Percentiles rank a stretch among this genome's conserved stretches.
These are phyloP conservation scores for Cacatua alba DNA, from an alignment of 2,113 vertebrate genomes.

Conservation along the genomic window DNA sequence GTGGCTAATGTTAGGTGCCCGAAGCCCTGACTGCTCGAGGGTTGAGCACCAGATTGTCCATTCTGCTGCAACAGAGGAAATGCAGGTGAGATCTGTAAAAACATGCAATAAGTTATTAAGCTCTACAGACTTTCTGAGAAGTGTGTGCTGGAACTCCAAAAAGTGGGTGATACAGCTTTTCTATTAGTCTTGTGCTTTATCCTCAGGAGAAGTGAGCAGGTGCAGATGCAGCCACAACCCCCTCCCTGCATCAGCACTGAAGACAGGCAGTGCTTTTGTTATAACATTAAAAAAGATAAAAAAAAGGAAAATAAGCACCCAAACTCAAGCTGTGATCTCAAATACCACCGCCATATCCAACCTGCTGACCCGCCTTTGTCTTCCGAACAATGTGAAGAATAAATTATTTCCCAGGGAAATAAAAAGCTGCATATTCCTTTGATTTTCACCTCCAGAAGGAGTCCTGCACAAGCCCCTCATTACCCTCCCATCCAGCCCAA, in stretches of 20 bases:
- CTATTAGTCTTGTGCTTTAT: background rate
- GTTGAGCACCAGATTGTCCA: background rate
- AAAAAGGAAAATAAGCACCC: background rate
- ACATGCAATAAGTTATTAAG: background rate
- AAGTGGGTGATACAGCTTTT: background rate
- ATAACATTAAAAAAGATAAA: background rate
- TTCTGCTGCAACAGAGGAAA: background rate
- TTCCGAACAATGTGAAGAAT: background rate
- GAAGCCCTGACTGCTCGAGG: accelerated
- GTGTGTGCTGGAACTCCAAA: background rate
- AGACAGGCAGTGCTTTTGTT: background rate
- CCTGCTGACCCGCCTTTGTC: background rate
- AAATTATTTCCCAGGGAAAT: background rate
- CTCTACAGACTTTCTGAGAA: background rate
- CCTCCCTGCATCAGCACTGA: background rate
- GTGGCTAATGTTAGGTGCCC: background rate
- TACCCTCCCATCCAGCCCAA: background rate
- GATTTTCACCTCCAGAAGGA: background rate
- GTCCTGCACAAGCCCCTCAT: background rate
- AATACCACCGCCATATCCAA: background rate
- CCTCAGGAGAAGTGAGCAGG: background rate
- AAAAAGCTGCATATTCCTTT: background rate
- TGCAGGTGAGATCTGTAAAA: background rate
- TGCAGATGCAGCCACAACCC: background rate
- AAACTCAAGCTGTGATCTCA: background rate